These are phyloP conservation scores for Xylocampa areola DNA, from an alignment of 2,888 invertebrate species.

Conservation along the genomic window DNA sequence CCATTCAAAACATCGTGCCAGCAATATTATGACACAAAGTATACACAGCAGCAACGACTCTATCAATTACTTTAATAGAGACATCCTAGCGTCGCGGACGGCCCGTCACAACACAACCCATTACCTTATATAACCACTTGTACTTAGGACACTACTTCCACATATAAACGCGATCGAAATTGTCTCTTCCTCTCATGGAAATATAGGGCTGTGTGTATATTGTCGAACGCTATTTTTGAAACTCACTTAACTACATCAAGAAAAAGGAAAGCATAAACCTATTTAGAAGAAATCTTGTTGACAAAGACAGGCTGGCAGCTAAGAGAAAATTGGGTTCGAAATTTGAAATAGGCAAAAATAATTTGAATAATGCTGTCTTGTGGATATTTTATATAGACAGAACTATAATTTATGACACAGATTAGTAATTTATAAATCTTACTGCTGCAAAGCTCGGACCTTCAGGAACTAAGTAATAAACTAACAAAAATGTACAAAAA, in stretches of 20 bases:
- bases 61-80: slow-evolving; percentile 78
- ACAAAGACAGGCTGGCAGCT: no score
- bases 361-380: no score
- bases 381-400: no score
- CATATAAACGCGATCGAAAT: slow-evolving; percentile 76
- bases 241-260: no score
- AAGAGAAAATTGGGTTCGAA: no score
- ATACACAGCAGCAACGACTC: slow-evolving; percentile 38
- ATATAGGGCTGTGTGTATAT: slow-evolving; percentile 7
- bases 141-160: slow-evolving; percentile 79
- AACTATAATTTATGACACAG: no score
- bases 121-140: slow-evolving; percentile 70
- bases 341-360: no score
- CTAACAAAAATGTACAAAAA: neutral
- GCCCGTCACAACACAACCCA: slow-evolving; percentile 84
- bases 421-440: no score
- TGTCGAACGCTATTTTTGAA: neutral
- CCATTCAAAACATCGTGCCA: slow-evolving; percentile 3
- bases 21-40: slow-evolving; percentile 51
- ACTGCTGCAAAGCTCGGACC: no score
- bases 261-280: no score
- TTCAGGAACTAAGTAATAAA: neutral
- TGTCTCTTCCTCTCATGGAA: slow-evolving; percentile 80
- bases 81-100: slow-evolving; percentile 76
- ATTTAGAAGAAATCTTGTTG: no score